A percentile compares a stretch with the other conserved stretches of the same genome.
Evolutionary conservation across 2,888 invertebrate genomes (phyloP).

Genomic region (Ochropacha duplaris): DNA sequence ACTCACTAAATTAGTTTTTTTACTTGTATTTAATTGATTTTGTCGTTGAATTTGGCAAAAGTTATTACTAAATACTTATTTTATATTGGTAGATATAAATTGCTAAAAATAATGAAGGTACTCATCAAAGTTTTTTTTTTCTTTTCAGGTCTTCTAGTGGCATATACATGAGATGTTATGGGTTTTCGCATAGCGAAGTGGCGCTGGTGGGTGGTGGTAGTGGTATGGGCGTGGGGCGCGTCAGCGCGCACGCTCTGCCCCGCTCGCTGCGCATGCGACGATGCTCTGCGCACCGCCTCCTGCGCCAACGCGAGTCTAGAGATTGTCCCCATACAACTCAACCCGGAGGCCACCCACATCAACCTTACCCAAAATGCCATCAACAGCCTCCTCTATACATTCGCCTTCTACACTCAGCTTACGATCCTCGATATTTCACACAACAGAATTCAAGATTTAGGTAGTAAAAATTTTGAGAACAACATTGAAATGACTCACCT

Average conservation of each 20-base stretch:
- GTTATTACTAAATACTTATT: too few species aligned
- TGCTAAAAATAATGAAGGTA: conserved; percentile 7
- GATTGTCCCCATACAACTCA: conserved; percentile 94
- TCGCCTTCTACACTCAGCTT: conserved; percentile 91
- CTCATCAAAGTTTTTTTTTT: conserved; percentile 20
- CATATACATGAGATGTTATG: conserved; percentile 81
- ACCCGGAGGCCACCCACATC: conserved; percentile 92
- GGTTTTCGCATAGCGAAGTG: conserved; percentile 78
- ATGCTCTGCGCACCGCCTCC: conserved; percentile 87
- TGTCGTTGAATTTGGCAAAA: neutral
- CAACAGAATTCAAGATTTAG: conserved; percentile 91
- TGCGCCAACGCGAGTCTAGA: conserved; percentile 91
- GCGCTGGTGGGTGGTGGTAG: conserved; percentile 80
- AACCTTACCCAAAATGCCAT: conserved; percentile 93
- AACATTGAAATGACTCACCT: conserved; percentile 89
- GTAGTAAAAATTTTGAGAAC: conserved; percentile 91
- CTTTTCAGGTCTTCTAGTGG: conserved; percentile 69
- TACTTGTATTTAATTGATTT: conserved; percentile 2
- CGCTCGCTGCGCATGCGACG: conserved; percentile 91
- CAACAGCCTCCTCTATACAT: conserved; percentile 88
- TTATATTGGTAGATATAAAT: too few species aligned
- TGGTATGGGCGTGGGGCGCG: conserved; percentile 79
- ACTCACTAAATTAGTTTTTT: neutral
- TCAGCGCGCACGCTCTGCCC: conserved; percentile 88
- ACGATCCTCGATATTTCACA: conserved; percentile 91